phyloP scores from a whole-genome alignment of 2,113 vertebrate species.

The Tursiops truncatus region DNA sequence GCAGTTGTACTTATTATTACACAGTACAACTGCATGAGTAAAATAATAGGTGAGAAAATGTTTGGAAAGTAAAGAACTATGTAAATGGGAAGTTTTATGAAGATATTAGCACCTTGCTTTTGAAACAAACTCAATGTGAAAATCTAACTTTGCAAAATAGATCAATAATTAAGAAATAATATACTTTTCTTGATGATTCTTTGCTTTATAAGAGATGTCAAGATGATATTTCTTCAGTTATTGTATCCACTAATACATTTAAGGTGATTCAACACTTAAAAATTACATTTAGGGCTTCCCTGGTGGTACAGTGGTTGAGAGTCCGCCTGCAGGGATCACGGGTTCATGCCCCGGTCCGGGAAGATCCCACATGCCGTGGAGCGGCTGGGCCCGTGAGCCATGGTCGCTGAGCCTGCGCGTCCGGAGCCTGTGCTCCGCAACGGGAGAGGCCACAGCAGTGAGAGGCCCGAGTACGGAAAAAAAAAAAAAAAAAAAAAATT shows the following conservation, averaged over 20 bases:
- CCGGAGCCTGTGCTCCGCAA: no score
- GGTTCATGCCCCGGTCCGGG: no score
- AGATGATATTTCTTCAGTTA: slow-evolving; percentile 21
- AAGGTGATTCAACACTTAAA: background rate
- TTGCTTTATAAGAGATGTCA: background rate
- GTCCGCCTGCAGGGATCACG: no score
- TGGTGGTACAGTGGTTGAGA: no score
- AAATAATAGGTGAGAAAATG: background rate
- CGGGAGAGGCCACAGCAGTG: no score
- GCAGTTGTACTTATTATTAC: background rate
- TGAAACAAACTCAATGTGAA: background rate
- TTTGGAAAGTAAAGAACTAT: slow-evolving; percentile 30
- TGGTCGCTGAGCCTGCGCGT: no score
- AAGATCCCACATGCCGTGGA: no score
- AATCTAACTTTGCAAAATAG: background rate
- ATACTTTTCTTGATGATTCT: background rate
- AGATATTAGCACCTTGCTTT: background rate
- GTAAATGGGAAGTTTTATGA: background rate
- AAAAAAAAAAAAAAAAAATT: background rate
- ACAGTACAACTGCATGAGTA: background rate
- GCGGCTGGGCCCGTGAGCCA: no score
- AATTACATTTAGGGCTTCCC: background rate
- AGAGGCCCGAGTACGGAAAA: no score
- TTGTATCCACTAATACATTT: background rate
- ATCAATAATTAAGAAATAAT: slow-evolving; percentile 22